These are phyloP conservation scores for Galeopsomyia nigrocyanea DNA, from an alignment of 2,888 invertebrate species.

Conservation along the genomic window DNA sequence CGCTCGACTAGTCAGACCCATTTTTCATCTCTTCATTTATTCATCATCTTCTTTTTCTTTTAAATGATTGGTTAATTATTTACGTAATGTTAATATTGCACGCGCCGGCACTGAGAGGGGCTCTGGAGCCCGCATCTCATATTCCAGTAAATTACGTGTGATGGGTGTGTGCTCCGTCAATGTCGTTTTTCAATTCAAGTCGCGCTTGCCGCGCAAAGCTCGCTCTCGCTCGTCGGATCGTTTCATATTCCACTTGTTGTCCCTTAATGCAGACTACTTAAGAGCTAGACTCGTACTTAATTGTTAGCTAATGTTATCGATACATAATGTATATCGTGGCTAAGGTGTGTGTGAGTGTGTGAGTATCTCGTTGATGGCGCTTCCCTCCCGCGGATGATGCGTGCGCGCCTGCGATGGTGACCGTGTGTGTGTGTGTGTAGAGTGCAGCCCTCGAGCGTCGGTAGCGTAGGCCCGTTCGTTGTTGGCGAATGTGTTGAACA, in stretches of 20 bases:
- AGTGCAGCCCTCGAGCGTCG: background rate
- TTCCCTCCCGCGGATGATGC: background rate
- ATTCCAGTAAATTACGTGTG: slow-evolving; percentile 34
- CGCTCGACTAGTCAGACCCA: slow-evolving; percentile 32
- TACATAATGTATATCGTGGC: too few relatives aligned
- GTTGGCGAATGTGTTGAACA: too few relatives aligned
- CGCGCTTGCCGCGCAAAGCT: background rate
- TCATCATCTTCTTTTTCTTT: slow-evolving; percentile 2
- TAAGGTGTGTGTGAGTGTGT: too few relatives aligned
- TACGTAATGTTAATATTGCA: slow-evolving; percentile 63
- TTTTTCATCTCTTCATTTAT: slow-evolving; percentile 4
- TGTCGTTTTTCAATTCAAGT: too few relatives aligned
- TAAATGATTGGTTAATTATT: slow-evolving; percentile 6
- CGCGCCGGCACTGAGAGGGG: slow-evolving; percentile 64
- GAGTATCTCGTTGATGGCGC: too few relatives aligned
- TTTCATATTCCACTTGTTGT: background rate
- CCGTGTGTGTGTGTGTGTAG: background rate
- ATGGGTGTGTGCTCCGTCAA: too few relatives aligned
- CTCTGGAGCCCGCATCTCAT: slow-evolving; percentile 17
- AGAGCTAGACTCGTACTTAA: slow-evolving; percentile 43
- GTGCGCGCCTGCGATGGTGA: background rate
- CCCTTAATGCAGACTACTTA: slow-evolving; percentile 43
- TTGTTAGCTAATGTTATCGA: background rate
- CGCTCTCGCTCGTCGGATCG: background rate
- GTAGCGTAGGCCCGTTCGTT: too few relatives aligned